Base-by-base conservation (phyloP, 2,888 invertebrate species). In the Beris morrisii region DNA sequence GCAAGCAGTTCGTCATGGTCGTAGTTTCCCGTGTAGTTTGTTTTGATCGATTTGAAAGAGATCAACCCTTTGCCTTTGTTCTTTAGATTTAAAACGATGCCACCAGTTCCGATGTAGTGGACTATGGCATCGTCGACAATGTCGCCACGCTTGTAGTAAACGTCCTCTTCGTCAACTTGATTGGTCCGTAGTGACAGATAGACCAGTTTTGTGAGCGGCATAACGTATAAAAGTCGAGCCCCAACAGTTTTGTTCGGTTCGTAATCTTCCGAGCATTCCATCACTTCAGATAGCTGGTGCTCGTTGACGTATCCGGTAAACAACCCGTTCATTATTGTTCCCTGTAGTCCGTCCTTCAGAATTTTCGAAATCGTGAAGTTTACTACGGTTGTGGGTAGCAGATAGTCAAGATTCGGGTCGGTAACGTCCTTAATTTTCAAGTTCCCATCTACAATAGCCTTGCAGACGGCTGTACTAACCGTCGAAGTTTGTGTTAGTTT, bases 161-260 rank as follows among this genome's bases (percentile, higher is more conserved):
- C 64, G 1, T 54, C 44, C 6, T 44, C 38, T 2, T 53, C 28
- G 13, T 50, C 61, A 1, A 38, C 64, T 3, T 44, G 31, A 5
- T 67, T 64, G 12, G 66, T 65, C 6, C 69, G 69, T 5, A 81
- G 70, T 0, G 86, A 86, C 58, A 91, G 82, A 75, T 87, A 89
- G 0, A 87, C 86, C 1, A 87, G 83, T 76, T 90, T 90, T 0
- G 88, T 84, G 0, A 86, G 81, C 11, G 90, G 89, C 79, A 89
- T 83, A 56, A 86, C 81, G 75, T 89, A 91, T 4, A 91, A 77
- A 4, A 91, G 83, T 30, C 87, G 84, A 0, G 88, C 88, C 38
- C 76, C 75, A 0, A 88, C 79, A 70, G 82, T 83, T 61, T 85
- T 81, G 32, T 76, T 75, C 0, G 77, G 9, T 3, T 82, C 82